Percentiles rank a stretch among this genome's conserved stretches.
Evolutionary conservation across 2,797 vertebrate species (phyloP).

Genomic region (Sebastolobus altivelis): DNA sequence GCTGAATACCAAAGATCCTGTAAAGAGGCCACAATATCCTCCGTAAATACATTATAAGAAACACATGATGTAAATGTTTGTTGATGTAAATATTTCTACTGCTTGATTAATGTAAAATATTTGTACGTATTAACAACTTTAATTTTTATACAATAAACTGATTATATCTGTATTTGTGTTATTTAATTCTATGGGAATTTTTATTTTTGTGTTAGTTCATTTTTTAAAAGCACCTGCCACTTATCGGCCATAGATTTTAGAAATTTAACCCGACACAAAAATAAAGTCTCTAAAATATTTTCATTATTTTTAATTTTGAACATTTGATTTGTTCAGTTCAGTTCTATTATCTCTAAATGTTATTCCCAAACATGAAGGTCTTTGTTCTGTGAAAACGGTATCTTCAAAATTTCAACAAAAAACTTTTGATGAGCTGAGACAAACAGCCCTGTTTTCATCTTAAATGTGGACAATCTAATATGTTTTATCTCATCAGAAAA

Average conservation of each 20-base stretch:
- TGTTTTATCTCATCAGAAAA: background rate
- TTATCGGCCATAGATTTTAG: background rate
- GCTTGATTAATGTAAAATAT: constrained; percentile 33
- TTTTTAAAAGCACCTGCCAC: background rate
- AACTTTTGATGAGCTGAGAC: background rate
- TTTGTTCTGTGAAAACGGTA: background rate
- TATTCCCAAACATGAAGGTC: background rate
- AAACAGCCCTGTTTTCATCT: background rate
- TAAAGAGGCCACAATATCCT: background rate
- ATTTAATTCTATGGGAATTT: background rate
- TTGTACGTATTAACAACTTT: constrained; percentile 40
- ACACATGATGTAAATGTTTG: constrained; percentile 22
- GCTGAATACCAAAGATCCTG: constrained; percentile 51
- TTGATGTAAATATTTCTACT: constrained; percentile 52
- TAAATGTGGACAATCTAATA: background rate
- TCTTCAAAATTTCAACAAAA: background rate
- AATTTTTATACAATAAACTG: constrained; percentile 54
- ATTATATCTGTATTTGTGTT: constrained; percentile 13
- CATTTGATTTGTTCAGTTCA: background rate
- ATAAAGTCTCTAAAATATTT: background rate
- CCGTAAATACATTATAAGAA: constrained; percentile 2
- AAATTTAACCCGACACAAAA: background rate
- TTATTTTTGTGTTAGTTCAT: background rate
- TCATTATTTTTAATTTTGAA: background rate
- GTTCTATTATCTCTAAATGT: background rate